Evolutionary conservation across 2,113 vertebrate species (phyloP).

Genomic region (Anguilla rostrata): DNA sequence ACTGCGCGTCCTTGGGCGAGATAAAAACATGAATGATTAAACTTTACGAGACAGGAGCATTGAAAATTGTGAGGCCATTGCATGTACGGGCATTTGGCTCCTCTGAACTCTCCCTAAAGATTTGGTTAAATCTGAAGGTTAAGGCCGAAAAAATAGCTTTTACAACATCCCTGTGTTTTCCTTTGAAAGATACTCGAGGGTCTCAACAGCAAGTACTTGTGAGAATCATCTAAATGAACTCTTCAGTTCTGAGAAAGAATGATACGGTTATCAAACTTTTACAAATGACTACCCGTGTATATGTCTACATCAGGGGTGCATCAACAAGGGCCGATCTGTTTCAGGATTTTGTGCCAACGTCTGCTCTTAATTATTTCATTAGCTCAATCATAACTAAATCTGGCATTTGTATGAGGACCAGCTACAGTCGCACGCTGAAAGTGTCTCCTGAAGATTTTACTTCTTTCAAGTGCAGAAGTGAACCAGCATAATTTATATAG

Average conservation of each 20-base stretch:
- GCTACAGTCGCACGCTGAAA: no score
- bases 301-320: no score
- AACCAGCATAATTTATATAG: no score
- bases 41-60: not conserved
- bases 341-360: no score
- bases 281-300: no score
- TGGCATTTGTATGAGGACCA: no score
- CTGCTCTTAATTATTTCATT: not conserved
- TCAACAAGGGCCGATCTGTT: no score
- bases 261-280: no score
- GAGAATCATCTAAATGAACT: not conserved
- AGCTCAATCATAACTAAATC: no score
- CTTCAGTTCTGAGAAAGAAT: not conserved
- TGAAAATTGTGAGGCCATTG: not conserved
- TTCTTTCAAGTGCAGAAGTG: no score
- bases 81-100: not conserved
- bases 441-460: no score
- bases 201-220: not conserved
- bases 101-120: not conserved
- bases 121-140: conserved; percentile 1
- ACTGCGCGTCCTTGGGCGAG: not conserved
- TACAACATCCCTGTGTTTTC: conserved; percentile 1
- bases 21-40: not conserved
- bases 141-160: not conserved
- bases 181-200: not conserved